Evolutionary conservation across 2,113 vertebrate species (phyloP).

Genomic region (Ramphastos sulfuratus): DNA sequence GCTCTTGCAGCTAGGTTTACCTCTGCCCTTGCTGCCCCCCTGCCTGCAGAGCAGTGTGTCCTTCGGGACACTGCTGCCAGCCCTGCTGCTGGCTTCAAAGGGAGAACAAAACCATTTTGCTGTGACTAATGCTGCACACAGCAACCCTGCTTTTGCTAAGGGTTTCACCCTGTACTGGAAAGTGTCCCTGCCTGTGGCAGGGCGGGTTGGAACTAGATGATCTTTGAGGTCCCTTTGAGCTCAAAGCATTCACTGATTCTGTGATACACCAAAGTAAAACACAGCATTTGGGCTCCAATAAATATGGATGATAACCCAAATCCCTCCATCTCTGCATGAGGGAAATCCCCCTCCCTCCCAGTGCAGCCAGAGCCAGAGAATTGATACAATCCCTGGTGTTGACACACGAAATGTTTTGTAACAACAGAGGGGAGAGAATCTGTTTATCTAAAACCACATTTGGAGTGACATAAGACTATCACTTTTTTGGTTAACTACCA

Average conservation of each 20-base stretch:
- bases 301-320: not conserved
- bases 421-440: slow-evolving; percentile 70
- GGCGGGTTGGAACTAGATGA: not conserved
- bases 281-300: not conserved
- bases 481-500: slow-evolving; percentile 66
- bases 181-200: not conserved
- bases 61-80: rapidly evolving
- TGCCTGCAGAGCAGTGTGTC: rapidly evolving
- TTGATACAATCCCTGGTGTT: slow-evolving; percentile 28
- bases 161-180: not conserved
- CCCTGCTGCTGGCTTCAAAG: rapidly evolving
- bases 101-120: not conserved
- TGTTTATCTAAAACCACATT: slow-evolving; percentile 66
- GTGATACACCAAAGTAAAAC: not conserved
- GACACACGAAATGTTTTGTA: slow-evolving; percentile 45
- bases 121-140: rapidly evolving
- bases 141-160: not conserved
- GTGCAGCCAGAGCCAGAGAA: slow-evolving; percentile 1
- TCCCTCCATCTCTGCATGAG: rapidly evolving
- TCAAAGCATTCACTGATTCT: not conserved
- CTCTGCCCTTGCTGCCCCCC: not conserved
- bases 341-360: slow-evolving; percentile 6
- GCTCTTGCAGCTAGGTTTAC: not conserved
- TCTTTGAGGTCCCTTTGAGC: not conserved
- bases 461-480: slow-evolving; percentile 72